Base-by-base conservation (phyloP, 2,113 vertebrate species). In the Chaetodon trifascialis region DNA sequence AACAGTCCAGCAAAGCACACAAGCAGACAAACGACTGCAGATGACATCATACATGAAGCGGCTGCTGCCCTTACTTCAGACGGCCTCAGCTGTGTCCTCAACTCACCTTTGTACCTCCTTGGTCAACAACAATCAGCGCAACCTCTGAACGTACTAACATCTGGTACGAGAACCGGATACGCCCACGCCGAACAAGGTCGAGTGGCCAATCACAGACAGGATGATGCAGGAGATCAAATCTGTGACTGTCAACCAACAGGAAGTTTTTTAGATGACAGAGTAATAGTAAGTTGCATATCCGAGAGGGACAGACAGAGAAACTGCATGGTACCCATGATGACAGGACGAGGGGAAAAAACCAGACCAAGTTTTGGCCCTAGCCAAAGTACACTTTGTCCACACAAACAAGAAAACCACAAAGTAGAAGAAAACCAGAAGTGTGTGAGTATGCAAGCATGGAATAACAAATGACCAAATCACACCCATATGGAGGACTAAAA, bases 401-500 rank as follows among this genome's bases (percentile, higher is more conserved):
- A 90, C 79, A 91, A 91, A 95, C 89, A 92, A 82, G 73, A 88
- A 89, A 88, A 63, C 83, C 89, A 91, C 77, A 80, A 82, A 87
- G 69, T 16, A 46, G 52, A 84, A 40, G 60, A 42, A 82, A 89
- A 86, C 66, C 79, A 79, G 64, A 83, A 85, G 76, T 75, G 83
- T 81, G 79, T 38, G 65, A 86, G 71, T n/a, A 73, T 82, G 72
- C 76, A 87, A 65, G 71, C 70, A 55, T 59, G 47, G 72, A 83
- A 88, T 84, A 87, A 89, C 76, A 87, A 88, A 86, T 81, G 83
- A 85, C 65, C 75, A 86, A 86, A 87, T 85, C 80, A 78, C 73
- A 87, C 59, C 80, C 76, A 79, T 58, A 86, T 82, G 84, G 73
- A 84, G 62, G 54, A 17, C 80, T 30, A 40, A 64, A 79, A 77